Base-by-base conservation (phyloP, 2,888 invertebrate species). In the Machimus atricapillus region DNA sequence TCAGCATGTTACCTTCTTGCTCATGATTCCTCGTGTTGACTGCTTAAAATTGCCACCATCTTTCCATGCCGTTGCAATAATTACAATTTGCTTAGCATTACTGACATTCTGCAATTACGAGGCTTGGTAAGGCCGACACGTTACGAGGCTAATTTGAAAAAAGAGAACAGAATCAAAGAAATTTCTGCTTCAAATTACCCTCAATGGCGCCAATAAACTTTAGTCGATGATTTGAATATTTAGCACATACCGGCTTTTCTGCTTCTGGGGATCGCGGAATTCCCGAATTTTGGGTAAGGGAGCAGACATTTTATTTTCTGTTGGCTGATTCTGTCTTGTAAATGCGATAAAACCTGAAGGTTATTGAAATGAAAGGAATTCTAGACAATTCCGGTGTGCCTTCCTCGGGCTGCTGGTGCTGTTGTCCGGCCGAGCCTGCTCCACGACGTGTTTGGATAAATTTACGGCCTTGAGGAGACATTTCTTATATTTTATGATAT, bases 351-450 rank as follows among this genome's bases (percentile, higher is more conserved):
- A 78, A 40, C n/a, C 43, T 43, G 78, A 78, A 78, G 78, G 78
- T 78, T 78, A 78, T 78, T 78, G 78, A 78, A 40, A 78, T 40
- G 78, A 78, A 78, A 78, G 78, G 78, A 78, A 78, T 40, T 78
- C 78, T 78, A 78, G 78, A 78, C 78, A 78, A 78, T 43, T 23
- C 37, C 40, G 37, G 78, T 78, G 78, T 66, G 66, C 66, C 66
- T 66, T 66, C 66, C 27, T 66, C 66, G 12, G 66, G 66, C 66
- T 66, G 66, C 27, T 12, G 66, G 66, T 27, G 23, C 12, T 66
- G 66, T 66, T 27, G 66, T 27, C 66, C 66, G 23, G 27, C 66
- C 66, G 52, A 66, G 66, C 66, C 27, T 66, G 66, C 19, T 66
- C 66, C 12, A 7, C 66, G 27, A 43, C 23, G 78, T 40, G 78